phyloP scores from a whole-genome alignment of 1,140 invertebrate species.

The Apis florea region DNA sequence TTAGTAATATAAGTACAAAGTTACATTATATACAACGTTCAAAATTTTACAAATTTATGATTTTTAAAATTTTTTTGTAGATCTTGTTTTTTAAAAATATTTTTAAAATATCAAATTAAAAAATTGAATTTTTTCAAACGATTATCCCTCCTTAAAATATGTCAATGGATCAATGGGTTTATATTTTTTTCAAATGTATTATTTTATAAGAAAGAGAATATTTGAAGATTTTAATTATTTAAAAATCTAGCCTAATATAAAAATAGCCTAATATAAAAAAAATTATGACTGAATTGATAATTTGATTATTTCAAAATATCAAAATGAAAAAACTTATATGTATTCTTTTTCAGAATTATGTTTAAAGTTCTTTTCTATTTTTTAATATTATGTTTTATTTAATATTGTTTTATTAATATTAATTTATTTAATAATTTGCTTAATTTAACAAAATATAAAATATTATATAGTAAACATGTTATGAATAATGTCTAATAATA shows the following conservation, averaged over 20 bases:
- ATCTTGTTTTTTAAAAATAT: no score
- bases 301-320: neutral
- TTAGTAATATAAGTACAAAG: no score
- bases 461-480: no score
- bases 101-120: no score
- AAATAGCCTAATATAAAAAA: neutral
- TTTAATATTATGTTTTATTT: neutral
- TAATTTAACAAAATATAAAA: no score
- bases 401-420: neutral
- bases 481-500: neutral
- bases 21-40: no score
- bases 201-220: neutral
- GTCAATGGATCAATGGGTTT: neutral
- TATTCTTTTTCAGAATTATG: neutral
- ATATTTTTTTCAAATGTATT: slow-evolving; percentile 2
- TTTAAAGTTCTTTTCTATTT: neutral
- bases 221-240: neutral
- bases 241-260: neutral
- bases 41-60: no score
- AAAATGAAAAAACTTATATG: slow-evolving; percentile 10
- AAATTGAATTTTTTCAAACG: no score
- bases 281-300: neutral
- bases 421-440: neutral
- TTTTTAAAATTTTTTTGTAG: no score
- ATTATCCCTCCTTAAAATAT: no score